phyloP scores from a whole-genome alignment of 2,113 vertebrate species.

The Rhinolophus ferrumequinum region DNA sequence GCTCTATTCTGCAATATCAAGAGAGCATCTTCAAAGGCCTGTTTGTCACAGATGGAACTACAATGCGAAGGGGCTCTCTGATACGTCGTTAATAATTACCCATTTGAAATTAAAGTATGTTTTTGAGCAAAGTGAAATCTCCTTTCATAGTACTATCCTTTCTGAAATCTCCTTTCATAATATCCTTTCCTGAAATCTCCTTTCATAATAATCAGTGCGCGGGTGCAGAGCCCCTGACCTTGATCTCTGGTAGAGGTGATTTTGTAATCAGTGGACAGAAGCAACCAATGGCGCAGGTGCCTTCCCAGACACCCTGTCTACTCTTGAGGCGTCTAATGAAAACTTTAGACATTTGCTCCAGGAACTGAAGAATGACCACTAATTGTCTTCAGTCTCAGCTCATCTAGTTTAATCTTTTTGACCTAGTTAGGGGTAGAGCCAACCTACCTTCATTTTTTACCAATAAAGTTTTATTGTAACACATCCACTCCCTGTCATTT shows the following conservation, averaged over 20 bases:
- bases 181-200: constrained; percentile 24
- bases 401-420: not conserved
- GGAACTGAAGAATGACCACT: not conserved
- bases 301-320: too few relatives aligned
- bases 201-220: accelerated
- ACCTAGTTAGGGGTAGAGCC: not conserved
- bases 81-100: not conserved
- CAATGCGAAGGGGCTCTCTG: not conserved
- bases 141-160: too few relatives aligned
- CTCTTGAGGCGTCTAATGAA: not conserved
- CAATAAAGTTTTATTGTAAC: not conserved
- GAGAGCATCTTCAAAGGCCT: not conserved
- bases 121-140: not conserved
- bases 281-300: not conserved
- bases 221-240: accelerated
- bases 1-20: not conserved
- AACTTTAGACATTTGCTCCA: not conserved
- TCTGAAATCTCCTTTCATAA: too few relatives aligned
- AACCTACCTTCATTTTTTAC: not conserved
- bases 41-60: not conserved
- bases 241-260: not conserved
- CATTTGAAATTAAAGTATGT: not conserved
- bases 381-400: not conserved
- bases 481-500: not conserved
- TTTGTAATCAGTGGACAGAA: not conserved